Percentiles rank a stretch among this genome's conserved stretches.
These are phyloP conservation scores for Microctenopoma stevenorrisi DNA, from an alignment of 2,797 vertebrate species.

Conservation along the genomic window DNA sequence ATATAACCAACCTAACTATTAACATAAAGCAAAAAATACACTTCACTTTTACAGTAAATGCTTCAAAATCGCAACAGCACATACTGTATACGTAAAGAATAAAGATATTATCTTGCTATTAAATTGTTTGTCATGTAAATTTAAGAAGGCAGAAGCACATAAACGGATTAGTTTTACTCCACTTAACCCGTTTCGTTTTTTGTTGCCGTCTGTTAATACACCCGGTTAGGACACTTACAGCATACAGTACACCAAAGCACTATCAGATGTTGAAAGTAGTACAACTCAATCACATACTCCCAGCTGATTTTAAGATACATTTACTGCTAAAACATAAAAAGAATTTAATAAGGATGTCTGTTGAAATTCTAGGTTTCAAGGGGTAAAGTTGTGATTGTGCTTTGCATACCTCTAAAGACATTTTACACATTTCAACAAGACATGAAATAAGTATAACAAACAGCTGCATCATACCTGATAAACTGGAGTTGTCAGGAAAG, in stretches of 20 bases:
- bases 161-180: neutral
- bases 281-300: too few relatives aligned
- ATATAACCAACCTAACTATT: neutral
- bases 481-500: conserved; percentile 90
- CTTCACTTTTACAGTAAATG: neutral
- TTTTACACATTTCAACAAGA: neutral
- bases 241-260: too few relatives aligned
- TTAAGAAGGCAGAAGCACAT: neutral
- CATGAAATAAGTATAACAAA: neutral
- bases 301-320: too few relatives aligned
- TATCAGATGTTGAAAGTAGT: too few relatives aligned
- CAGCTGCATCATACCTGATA: conserved; percentile 84
- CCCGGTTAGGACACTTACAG: too few relatives aligned
- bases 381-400: neutral
- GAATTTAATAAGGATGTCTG: too few relatives aligned
- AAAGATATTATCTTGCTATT: neutral
- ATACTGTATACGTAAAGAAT: neutral
- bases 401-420: neutral
- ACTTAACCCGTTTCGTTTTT: neutral
- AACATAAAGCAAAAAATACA: neutral
- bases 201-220: too few relatives aligned
- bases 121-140: neutral
- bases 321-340: too few relatives aligned
- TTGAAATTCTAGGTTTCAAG: too few relatives aligned
- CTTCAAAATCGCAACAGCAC: neutral